These are phyloP conservation scores for Agrypnia vestita DNA, from an alignment of 1,140 invertebrate genomes.

Conservation along the genomic window DNA sequence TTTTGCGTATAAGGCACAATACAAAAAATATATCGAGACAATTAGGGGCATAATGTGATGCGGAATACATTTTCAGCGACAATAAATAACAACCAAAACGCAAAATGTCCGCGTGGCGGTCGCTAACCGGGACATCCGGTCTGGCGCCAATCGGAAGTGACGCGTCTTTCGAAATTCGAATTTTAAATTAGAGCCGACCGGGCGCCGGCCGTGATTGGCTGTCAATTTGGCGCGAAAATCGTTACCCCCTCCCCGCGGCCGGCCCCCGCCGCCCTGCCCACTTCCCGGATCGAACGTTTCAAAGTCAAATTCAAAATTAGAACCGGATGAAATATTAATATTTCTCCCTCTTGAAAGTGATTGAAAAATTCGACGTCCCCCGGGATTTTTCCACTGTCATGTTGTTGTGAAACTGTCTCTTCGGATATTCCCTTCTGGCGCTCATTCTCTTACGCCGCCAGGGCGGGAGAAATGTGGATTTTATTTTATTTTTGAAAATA, in stretches of 20 bases:
- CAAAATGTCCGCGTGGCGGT: neutral
- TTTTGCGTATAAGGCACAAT: too few species aligned
- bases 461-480: neutral
- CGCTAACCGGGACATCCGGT: neutral
- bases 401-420: neutral
- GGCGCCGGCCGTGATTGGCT: conserved; percentile 26
- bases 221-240: conserved; percentile 20
- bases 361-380: neutral
- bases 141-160: conserved; percentile 19
- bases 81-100: neutral
- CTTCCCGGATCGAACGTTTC: neutral
- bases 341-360: neutral
- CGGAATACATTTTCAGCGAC: too few species aligned
- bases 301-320: conserved; percentile 14
- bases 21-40: too few species aligned
- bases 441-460: too few species aligned
- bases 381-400: neutral
- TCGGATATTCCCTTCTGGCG: neutral
- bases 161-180: conserved; percentile 24
- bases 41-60: too few species aligned
- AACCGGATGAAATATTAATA: conserved; percentile 18
- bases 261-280: neutral
- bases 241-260: neutral
- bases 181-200: conserved; percentile 22
- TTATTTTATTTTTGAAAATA: neutral